Evolutionary conservation across 2,113 vertebrate species (phyloP), one percentile per base, ranked within the genome.

Genomic region (Panthera tigris): DNA sequence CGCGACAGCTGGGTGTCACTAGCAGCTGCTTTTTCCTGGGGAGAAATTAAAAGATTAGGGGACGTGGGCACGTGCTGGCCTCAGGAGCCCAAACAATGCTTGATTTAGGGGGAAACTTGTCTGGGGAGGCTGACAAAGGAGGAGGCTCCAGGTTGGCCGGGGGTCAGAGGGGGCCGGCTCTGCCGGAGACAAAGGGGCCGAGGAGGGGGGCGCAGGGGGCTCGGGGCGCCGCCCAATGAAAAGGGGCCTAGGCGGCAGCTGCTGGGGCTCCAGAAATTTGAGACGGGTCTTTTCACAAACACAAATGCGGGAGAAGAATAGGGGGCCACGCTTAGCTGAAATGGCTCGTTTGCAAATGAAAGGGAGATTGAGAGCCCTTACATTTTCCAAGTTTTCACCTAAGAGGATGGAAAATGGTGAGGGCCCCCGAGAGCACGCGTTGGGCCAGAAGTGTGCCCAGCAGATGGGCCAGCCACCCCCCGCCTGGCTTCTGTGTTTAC

Each of bases 11-110:
- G 99, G 99, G 98, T 99, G 99, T 99, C 98, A 98, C 98, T 98
- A 99, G 99, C 99, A 99, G 99, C 99, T 99, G 99, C 99, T 99
- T 99, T 98, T 98, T 99, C 98, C 98, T 98, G 98, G 98, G 98
- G 98, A 98, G 98, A 99, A 99, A 99, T 99, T 99, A 99, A 99
- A 99, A 99, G 99, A 99, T 99, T 99, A 99, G 97, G 98, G 98
- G 99, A 98, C 98, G 98, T 98, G 98, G 99, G 99, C 99, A 99
- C 98, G 99, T 99, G 99, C 98, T 99, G 98, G 98, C 99, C 98
- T 98, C 99, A 98, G 99, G 98, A 98, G 98, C 96, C 97, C 97
- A 99, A 98, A 99, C 98, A 99, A 99, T 99, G 98, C 98, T 98
- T 99, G 99, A 99, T 99, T 99, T 99, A 99, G 99, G 98, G 98